Evolutionary conservation across 2,113 vertebrate genomes (phyloP), one percentile per base, ranked within the genome.

Genomic region (Campylomormyrus tamandua): DNA sequence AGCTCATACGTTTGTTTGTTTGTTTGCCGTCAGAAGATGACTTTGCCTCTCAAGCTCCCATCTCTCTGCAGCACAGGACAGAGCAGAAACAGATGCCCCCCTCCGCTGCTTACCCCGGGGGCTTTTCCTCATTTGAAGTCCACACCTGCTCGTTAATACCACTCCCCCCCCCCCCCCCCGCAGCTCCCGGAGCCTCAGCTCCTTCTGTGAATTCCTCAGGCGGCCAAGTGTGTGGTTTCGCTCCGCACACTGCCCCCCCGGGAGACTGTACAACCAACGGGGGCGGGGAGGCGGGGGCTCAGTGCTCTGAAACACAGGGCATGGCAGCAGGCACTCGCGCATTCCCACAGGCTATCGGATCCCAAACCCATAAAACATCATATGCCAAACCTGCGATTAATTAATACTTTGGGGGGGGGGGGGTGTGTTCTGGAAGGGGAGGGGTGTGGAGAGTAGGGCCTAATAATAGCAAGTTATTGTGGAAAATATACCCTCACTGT

Each of bases 111-210:
- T 91, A 93, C 21, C 90, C 83, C 91, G 91, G 53, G 91, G 88
- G 90, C 89, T 86, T 49, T 39, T 89, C 93, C 93, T 94, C 91
- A 93, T 93, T 92, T 93, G 92, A 91, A 92, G 91, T 90, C 91
- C 93, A 93, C 94, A 94, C 94, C 94, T 95, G 94, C 93, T 93
- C 90, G 92, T 93, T 92, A n/a, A n/a, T 90, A 89, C 48, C 53
- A 77, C 91, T n/a, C 91, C 83, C 89, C 88, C 90, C 77, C 84
- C 90, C 90, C 91, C 56, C 58, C 91, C 91, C 91, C 90, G 92
- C 92, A 80, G 90, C 93, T 93, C 93, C 92, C 92, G 92, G 91
- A 90, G 94, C 92, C 93, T 94, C 92, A 93, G 92, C 94, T 93
- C 94, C 94, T 95, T 94, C 93, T 92, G 92, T 92, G 91, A 92